Evolutionary conservation across 2,113 vertebrate species (phyloP), one percentile per base, ranked within the genome.

Genomic region (Aspidoscelis tigris): DNA sequence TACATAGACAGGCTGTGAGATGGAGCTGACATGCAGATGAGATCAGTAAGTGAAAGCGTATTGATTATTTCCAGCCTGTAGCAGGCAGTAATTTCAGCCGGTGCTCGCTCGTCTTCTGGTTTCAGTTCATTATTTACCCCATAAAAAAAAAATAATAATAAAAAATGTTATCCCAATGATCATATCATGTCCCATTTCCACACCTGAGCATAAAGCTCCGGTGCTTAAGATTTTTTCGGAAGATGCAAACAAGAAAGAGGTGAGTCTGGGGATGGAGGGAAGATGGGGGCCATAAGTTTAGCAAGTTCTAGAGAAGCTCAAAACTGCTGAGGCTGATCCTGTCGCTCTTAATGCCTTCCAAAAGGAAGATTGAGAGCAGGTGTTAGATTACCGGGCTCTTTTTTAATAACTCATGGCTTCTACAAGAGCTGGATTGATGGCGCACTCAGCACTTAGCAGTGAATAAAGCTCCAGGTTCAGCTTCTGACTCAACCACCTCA

Each of bases 111-210:
- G 73, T 64, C 26, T 26, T 68, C 91, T 92, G 93, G 94, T 95
- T 96, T 96, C 93, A 95, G 88, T 93, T 96, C 95, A 95, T 96
- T 95, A 96, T 96, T 96, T 96, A 96, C 95, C 93, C 95, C 94
- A 94, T 96, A 96, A 96, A 33, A 33, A 33, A 33, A 33, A 1
- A 33, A 33, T 33, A 33, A 33, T 33, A 33, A 33, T 33, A 33
- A 33, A 33, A 96, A 95, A 93, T 94, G 95, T 94, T 93, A 95
- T 93, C 95, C 94, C 94, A 91, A 96, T 95, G 95, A 96, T 96
- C 95, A 96, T 95, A 96, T 95, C 90, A 94, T 93, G 93, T 94
- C 95, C 95, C 95, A 95, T 96, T 96, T 96, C 95, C 95, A 96
- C 95, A 89, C 86, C 88, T 89, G 91, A 93, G 90, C 90, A 95